A percentile compares a stretch with the other conserved stretches of the same genome.
These are phyloP conservation scores for Sanderia malayensis DNA, from an alignment of 30 jellyfish, hydroid and myxozoan species.

Conservation along the genomic window DNA sequence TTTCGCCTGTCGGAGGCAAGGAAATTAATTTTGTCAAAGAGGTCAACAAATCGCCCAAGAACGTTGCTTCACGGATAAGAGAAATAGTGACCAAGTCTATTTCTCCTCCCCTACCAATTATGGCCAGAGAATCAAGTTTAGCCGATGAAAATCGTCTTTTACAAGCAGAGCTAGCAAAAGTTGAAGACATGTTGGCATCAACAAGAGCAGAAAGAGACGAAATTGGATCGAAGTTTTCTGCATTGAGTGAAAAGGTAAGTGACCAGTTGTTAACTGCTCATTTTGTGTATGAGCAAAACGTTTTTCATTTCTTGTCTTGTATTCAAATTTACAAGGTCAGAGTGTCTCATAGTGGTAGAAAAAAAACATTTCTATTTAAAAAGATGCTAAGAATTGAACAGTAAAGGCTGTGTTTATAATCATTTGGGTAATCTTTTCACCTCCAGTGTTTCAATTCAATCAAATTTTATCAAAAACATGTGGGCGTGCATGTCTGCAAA, in stretches of 20 bases:
- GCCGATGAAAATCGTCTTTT: conserved; percentile 78
- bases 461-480: too few species aligned
- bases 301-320: too few species aligned
- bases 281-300: too few species aligned
- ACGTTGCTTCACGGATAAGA: conserved; percentile 86
- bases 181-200: conserved; percentile 80
- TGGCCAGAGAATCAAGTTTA: conserved; percentile 57
- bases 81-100: conserved; percentile 89
- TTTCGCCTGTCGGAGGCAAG: background rate
- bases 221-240: conserved; percentile 68
- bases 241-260: conserved; percentile 68
- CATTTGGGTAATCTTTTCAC: too few species aligned
- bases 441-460: too few species aligned
- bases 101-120: conserved; percentile 54
- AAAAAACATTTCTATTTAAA: too few species aligned
- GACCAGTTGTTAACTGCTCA: too few species aligned
- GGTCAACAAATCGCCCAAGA: conserved; percentile 6
- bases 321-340: too few species aligned
- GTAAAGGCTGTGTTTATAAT: too few species aligned
- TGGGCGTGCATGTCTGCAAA: too few species aligned
- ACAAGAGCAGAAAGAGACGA: conserved; percentile 89
- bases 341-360: too few species aligned
- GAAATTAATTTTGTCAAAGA: background rate
- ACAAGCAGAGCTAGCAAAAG: conserved; percentile 64
- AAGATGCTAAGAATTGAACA: too few species aligned